Percentiles rank a stretch among this genome's conserved stretches.
phyloP scores from a whole-genome alignment of 1,140 invertebrate species.

The Cardiocondyla obscurior region DNA sequence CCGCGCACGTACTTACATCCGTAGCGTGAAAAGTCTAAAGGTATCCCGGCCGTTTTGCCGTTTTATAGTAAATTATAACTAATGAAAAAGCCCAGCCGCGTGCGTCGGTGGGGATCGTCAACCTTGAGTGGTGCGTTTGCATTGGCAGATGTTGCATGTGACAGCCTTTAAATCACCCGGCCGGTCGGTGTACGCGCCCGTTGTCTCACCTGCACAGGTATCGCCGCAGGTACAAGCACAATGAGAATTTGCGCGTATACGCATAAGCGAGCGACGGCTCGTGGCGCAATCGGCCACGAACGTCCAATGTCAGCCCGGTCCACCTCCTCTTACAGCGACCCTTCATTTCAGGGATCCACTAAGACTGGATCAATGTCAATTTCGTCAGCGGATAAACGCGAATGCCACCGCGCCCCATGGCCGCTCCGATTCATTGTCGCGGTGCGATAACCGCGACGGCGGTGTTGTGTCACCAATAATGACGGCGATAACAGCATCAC shows the following conservation, averaged over 20 bases:
- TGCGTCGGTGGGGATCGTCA: conserved; percentile 75
- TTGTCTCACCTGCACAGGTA: conserved; percentile 65
- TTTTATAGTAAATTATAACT: conserved; percentile 85
- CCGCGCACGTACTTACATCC: conserved; percentile 50
- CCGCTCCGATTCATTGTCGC: conserved; percentile 42
- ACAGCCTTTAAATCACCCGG: conserved; percentile 81
- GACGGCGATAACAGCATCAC: background rate
- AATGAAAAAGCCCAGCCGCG: conserved; percentile 72
- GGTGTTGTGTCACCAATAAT: background rate
- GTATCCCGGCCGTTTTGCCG: conserved; percentile 79
- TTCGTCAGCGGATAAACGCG: conserved; percentile 68
- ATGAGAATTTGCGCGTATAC: conserved; percentile 8
- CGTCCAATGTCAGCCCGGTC: conserved; percentile 77
- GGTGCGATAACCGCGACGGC: background rate
- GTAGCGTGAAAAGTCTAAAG: conserved; percentile 76
- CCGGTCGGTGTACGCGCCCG: conserved; percentile 51
- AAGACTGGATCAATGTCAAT: conserved; percentile 76
- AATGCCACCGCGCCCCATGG: background rate
- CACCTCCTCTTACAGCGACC: conserved; percentile 34
- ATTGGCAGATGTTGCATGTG: conserved; percentile 83
- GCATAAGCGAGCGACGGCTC: background rate
- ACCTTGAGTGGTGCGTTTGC: conserved; percentile 83
- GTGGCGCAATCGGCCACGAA: conserved; percentile 58
- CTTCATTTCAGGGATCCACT: conserved; percentile 58
- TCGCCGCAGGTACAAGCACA: background rate